Conservation (phyloP, 2,888 invertebrate genomes). For the Parnassius orleans region DNA sequence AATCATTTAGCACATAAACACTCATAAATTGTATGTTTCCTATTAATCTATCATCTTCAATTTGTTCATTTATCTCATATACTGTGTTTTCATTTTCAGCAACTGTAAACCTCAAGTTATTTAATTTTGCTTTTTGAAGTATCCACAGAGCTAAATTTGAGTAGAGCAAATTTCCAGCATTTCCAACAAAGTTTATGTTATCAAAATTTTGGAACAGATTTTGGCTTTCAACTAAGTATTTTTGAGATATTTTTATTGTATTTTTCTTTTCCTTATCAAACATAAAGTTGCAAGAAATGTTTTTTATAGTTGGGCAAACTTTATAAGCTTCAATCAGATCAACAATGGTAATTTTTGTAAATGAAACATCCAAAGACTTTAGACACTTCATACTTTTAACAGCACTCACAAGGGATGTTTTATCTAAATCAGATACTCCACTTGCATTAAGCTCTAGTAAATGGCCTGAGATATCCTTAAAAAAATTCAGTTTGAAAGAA, state of each 20-base stretch:
- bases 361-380: slow-evolving; percentile 56
- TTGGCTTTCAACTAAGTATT: slow-evolving; percentile 38
- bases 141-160: slow-evolving; percentile 43
- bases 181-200: slow-evolving; percentile 59
- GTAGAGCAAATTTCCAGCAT: slow-evolving; percentile 44
- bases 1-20: slow-evolving; percentile 17
- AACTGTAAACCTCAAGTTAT: slow-evolving; percentile 48
- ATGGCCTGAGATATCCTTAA: slow-evolving; percentile 49
- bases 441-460: slow-evolving; percentile 52
- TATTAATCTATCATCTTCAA: slow-evolving; percentile 13
- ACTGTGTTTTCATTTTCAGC: slow-evolving; percentile 35
- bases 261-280: slow-evolving; percentile 37
- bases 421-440: slow-evolving; percentile 52
- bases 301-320: slow-evolving; percentile 54
- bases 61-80: slow-evolving; percentile 29
- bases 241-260: not conserved
- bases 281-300: slow-evolving; percentile 52
- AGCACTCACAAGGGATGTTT: slow-evolving; percentile 45
- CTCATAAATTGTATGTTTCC: slow-evolving; percentile 34
- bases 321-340: slow-evolving; percentile 54
- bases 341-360: slow-evolving; percentile 52
- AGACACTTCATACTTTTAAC: slow-evolving; percentile 50
- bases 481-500: slow-evolving; percentile 49
- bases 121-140: slow-evolving; percentile 45
- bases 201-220: slow-evolving; percentile 52